Evolutionary conservation across 1,140 invertebrate genomes (phyloP).

Genomic region (Achatina immaculata): DNA sequence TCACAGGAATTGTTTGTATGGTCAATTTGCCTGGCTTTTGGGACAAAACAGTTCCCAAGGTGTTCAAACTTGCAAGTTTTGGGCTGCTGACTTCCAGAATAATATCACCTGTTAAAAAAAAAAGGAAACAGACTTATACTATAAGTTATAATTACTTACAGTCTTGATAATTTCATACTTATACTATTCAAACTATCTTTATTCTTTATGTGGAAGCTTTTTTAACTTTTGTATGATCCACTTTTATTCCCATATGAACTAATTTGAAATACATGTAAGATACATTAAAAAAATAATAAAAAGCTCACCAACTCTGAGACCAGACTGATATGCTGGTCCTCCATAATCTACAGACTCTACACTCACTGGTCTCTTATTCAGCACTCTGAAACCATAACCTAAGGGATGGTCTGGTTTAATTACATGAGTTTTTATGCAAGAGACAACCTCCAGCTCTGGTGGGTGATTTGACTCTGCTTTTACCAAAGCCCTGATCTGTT

Average conservation of each 20-base stretch:
- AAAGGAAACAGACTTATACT: background rate
- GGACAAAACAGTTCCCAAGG: conserved; percentile 49
- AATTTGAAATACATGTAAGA: too few species aligned
- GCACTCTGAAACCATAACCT: conserved; percentile 62
- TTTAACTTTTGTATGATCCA: too few species aligned
- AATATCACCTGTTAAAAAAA: conserved; percentile 60
- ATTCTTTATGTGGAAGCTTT: too few species aligned
- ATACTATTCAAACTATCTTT: too few species aligned
- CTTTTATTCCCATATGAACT: too few species aligned
- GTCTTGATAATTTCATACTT: too few species aligned
- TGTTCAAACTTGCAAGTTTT: conserved; percentile 44
- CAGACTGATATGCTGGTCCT: conserved; percentile 59
- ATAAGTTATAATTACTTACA: too few species aligned
- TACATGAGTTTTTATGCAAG: conserved; percentile 60
- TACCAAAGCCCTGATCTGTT: conserved; percentile 60
- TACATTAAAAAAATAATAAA: too few species aligned
- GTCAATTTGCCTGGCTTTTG: conserved; percentile 50
- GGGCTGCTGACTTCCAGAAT: conserved; percentile 63
- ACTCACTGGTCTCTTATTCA: conserved; percentile 53
- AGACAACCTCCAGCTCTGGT: conserved; percentile 64
- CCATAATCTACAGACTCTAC: conserved; percentile 60
- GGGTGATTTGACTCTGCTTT: conserved; percentile 51
- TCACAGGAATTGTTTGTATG: conserved; percentile 58
- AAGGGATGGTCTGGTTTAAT: conserved; percentile 47
- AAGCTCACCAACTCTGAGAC: conserved; percentile 62